A percentile compares a stretch with the other conserved stretches of the same genome.
phyloP scores from a whole-genome alignment of 2,113 vertebrate genomes.

The Micronycteris hirsuta region DNA sequence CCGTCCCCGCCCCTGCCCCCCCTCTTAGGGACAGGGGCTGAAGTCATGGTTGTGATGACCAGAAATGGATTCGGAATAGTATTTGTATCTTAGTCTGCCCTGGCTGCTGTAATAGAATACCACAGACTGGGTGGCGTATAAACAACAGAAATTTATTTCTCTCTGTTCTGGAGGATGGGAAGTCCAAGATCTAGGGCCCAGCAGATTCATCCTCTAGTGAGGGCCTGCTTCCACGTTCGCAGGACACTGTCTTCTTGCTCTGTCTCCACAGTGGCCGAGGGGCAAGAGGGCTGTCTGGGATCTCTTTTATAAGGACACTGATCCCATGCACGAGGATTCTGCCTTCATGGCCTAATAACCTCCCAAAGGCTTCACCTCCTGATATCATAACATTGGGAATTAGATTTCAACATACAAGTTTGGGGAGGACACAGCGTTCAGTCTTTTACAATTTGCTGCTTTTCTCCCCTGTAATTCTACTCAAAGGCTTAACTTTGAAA shows the following conservation, averaged over 20 bases:
- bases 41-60: background rate
- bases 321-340: background rate
- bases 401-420: background rate
- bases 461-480: conserved; percentile 34
- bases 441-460: background rate
- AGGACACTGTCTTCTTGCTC: background rate
- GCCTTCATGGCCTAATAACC: background rate
- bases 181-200: background rate
- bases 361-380: background rate
- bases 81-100: background rate
- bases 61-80: conserved; percentile 55
- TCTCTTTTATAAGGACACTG: background rate
- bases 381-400: background rate
- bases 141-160: background rate
- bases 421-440: background rate
- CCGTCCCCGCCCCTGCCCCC: too few species aligned
- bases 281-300: background rate
- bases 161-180: background rate
- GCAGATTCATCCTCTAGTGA: background rate
- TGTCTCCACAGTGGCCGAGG: background rate
- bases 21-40: conserved; percentile 7
- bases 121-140: background rate
- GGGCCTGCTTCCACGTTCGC: background rate
- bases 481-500: conserved; percentile 44
- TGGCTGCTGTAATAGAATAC: background rate